Conservation (phyloP, 37 sponge, comb jelly and placozoan species). For the Halichondria panicea region DNA sequence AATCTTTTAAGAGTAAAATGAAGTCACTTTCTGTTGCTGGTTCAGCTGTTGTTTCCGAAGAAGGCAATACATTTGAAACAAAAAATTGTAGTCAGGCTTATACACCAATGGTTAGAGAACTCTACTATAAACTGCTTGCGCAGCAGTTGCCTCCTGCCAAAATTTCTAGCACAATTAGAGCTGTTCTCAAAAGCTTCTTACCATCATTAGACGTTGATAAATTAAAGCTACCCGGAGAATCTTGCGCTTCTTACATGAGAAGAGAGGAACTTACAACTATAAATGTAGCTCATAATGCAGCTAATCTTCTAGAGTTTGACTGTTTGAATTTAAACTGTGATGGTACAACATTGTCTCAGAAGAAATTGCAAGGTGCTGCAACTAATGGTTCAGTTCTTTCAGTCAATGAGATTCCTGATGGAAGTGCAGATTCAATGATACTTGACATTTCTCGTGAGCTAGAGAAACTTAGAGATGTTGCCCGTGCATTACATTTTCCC, state of each 20-base stretch:
- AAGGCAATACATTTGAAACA: conserved; percentile 2
- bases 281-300: conserved; percentile 25
- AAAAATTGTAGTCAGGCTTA: conserved; percentile 10
- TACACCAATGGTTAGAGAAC: conserved; percentile 14
- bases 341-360: conserved; percentile 34
- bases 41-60: not conserved
- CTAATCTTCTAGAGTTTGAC: conserved; percentile 7
- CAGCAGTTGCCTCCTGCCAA: conserved; percentile 25
- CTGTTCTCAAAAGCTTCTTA: conserved; percentile 24
- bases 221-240: conserved; percentile 26
- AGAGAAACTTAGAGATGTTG: conserved; percentile 24
- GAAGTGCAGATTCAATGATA: conserved; percentile 34
- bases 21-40: conserved; percentile 8
- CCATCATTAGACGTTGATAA: conserved; percentile 15
- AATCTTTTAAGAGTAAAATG: conserved; percentile 4
- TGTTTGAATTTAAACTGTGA: conserved; percentile 18
- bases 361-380: conserved; percentile 31
- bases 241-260: conserved; percentile 38
- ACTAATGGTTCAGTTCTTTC: conserved; percentile 25
- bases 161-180: conserved; percentile 8
- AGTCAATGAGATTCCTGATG: conserved; percentile 48
- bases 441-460: conserved; percentile 32
- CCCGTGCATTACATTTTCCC: conserved; percentile 17
- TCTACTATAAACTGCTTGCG: conserved; percentile 20
- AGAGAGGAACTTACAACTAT: conserved; percentile 37